Conservation (phyloP, 1,140 invertebrate species). For the Condylostylus longicornis region DNA sequence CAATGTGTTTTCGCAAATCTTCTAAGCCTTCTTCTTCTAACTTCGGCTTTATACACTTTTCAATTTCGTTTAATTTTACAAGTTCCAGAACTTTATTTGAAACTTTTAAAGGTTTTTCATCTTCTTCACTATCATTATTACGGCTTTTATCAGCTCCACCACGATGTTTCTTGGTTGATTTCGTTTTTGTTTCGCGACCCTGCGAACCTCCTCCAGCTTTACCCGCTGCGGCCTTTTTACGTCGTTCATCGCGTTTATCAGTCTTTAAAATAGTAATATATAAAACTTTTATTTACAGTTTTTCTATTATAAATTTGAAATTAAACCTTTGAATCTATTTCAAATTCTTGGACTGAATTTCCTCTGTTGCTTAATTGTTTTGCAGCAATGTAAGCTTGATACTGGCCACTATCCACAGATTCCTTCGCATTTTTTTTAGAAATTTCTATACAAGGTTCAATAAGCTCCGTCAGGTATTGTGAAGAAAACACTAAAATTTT, state of each 20-base stretch:
- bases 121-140: slow-evolving; percentile 44
- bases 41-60: slow-evolving; percentile 43
- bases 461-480: slow-evolving; percentile 52
- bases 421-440: slow-evolving; percentile 58
- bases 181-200: slow-evolving; percentile 90
- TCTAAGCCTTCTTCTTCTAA: slow-evolving; percentile 50
- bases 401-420: slow-evolving; percentile 49
- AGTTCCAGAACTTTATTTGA: slow-evolving; percentile 15
- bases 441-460: slow-evolving; percentile 48
- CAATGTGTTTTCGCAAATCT: slow-evolving; percentile 42
- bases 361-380: slow-evolving; percentile 36
- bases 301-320: not conserved
- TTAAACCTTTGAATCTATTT: slow-evolving; percentile 8
- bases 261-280: slow-evolving; percentile 43
- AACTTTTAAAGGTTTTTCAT: slow-evolving; percentile 13
- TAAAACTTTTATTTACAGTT: no score
- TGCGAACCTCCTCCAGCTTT: slow-evolving; percentile 82
- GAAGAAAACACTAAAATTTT: slow-evolving; percentile 38
- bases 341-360: slow-evolving; percentile 10
- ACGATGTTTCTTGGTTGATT: slow-evolving; percentile 70
- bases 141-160: slow-evolving; percentile 34
- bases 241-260: slow-evolving; percentile 70
- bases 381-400: slow-evolving; percentile 45
- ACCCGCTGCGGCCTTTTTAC: slow-evolving; percentile 71
- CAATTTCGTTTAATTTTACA: slow-evolving; percentile 51